These are phyloP conservation scores for Seriola dumerili DNA, from an alignment of 2,113 vertebrate species.

Conservation along the genomic window DNA sequence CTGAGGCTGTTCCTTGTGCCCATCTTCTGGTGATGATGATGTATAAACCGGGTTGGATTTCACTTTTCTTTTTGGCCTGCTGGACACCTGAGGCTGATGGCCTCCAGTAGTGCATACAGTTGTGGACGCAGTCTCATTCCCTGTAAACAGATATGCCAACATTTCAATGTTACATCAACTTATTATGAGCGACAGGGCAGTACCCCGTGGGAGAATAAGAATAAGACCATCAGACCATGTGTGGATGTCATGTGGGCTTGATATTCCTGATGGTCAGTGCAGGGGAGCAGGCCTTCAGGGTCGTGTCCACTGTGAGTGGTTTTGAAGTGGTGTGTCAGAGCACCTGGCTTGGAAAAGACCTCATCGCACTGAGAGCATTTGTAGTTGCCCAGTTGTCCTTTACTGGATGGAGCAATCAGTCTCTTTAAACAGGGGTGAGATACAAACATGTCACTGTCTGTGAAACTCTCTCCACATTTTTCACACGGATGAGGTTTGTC, in stretches of 20 bases:
- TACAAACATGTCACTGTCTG: conserved; percentile 75
- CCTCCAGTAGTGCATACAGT: neutral
- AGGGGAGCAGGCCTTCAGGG: conserved; percentile 60
- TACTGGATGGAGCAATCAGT: neutral
- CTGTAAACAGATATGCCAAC: conserved; percentile 33
- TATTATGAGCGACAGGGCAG: neutral
- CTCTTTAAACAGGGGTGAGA: conserved; percentile 77
- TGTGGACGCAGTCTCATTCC: neutral
- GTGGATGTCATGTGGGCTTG: conserved; percentile 79
- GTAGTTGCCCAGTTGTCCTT: conserved; percentile 18
- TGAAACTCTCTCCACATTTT: conserved; percentile 82
- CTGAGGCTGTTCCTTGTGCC: neutral
- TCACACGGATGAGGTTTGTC: conserved; percentile 82
- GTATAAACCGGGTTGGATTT: conserved; percentile 19
- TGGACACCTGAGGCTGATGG: conserved; percentile 5
- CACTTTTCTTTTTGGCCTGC: conserved; percentile 46
- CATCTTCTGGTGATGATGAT: conserved; percentile 6
- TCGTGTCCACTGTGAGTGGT: conserved; percentile 65
- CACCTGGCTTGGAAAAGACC: conserved; percentile 73
- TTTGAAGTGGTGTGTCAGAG: conserved; percentile 88
- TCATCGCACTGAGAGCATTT: conserved; percentile 83
- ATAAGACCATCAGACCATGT: conserved; percentile 73
- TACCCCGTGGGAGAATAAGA: conserved; percentile 55
- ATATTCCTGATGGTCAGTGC: conserved; percentile 81
- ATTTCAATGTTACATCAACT: neutral